Percentiles rank a stretch among this genome's conserved stretches.
These are phyloP conservation scores for Syndactyla subalaris DNA, from an alignment of 2,797 vertebrate genomes.

Conservation along the genomic window DNA sequence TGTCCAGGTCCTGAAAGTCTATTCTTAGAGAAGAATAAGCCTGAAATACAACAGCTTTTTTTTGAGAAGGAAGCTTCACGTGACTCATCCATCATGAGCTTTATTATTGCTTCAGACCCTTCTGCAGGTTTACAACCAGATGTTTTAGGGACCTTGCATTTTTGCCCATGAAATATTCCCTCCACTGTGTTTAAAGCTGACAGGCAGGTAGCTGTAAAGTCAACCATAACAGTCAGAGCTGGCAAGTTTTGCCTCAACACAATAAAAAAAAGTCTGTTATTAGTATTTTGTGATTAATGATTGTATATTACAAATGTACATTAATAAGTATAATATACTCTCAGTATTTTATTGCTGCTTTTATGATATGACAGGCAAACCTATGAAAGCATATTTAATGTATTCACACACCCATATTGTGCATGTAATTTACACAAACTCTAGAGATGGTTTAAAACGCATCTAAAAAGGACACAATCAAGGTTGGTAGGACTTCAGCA, in stretches of 20 bases:
- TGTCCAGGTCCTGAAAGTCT: slow-evolving; percentile 37
- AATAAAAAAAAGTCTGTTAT: slow-evolving; percentile 73
- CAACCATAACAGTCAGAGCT: slow-evolving; percentile 71
- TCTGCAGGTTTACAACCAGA: slow-evolving; percentile 71
- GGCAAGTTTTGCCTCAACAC: slow-evolving; percentile 72
- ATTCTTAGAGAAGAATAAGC: slow-evolving; percentile 53
- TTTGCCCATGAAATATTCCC: slow-evolving; percentile 72
- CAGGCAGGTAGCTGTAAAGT: slow-evolving; percentile 75
- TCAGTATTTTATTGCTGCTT: slow-evolving; percentile 49
- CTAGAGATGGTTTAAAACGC: slow-evolving; percentile 7
- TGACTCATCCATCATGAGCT: slow-evolving; percentile 61
- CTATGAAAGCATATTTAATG: slow-evolving; percentile 41
- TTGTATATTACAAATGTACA: slow-evolving; percentile 55
- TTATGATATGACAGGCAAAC: slow-evolving; percentile 51
- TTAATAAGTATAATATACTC: slow-evolving; percentile 73
- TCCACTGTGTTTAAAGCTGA: slow-evolving; percentile 69
- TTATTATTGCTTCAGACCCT: slow-evolving; percentile 63
- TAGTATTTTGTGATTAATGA: slow-evolving; percentile 77
- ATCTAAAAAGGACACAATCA: background rate
- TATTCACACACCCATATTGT: background rate
- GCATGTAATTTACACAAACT: slow-evolving; percentile 39
- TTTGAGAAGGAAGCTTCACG: slow-evolving; percentile 48
- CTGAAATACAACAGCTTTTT: slow-evolving; percentile 41
- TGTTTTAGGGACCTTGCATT: slow-evolving; percentile 68
- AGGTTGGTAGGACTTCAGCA: background rate